Conservation (phyloP, 2,797 vertebrate species). For the Falco concolor region DNA sequence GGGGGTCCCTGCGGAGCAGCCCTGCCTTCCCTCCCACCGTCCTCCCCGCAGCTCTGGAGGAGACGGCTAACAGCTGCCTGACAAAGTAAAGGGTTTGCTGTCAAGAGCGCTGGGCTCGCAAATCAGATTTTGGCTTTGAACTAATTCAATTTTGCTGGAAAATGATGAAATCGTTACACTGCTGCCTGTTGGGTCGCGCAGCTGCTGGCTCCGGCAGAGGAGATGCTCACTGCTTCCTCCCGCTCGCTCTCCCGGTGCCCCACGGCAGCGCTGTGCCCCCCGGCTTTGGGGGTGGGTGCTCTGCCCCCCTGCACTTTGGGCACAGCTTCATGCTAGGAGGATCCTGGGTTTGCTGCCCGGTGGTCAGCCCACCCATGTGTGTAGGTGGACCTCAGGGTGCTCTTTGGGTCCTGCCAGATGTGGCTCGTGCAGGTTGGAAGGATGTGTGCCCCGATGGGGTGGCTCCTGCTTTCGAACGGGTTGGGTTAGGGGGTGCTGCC, state of each 20-base stretch:
- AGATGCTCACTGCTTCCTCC: background rate
- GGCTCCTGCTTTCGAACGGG: background rate
- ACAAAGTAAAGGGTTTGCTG: conserved; percentile 72
- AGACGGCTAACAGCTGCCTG: conserved; percentile 73
- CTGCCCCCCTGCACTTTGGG: background rate
- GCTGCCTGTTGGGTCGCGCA: conserved; percentile 56
- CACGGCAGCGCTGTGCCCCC: accelerated
- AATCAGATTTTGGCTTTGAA: conserved; percentile 76
- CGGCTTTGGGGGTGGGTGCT: background rate
- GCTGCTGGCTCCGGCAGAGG: background rate
- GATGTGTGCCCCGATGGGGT: accelerated
- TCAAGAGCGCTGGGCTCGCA: conserved; percentile 61
- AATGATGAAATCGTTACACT: conserved; percentile 73
- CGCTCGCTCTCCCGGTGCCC: accelerated
- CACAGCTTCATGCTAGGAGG: background rate
- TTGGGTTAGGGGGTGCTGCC: background rate
- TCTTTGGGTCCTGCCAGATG: background rate
- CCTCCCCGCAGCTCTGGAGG: background rate
- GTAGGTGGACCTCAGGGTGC: background rate
- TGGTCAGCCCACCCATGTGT: accelerated
- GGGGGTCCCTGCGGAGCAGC: background rate
- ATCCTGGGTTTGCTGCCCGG: background rate
- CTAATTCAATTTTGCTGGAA: conserved; percentile 70
- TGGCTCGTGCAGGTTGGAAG: background rate
- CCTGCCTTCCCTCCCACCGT: background rate